A percentile compares a stretch with the other conserved stretches of the same genome.
These are phyloP conservation scores for Paramormyrops hopkinsi DNA, from an alignment of 2,797 vertebrate species.

Conservation along the genomic window DNA sequence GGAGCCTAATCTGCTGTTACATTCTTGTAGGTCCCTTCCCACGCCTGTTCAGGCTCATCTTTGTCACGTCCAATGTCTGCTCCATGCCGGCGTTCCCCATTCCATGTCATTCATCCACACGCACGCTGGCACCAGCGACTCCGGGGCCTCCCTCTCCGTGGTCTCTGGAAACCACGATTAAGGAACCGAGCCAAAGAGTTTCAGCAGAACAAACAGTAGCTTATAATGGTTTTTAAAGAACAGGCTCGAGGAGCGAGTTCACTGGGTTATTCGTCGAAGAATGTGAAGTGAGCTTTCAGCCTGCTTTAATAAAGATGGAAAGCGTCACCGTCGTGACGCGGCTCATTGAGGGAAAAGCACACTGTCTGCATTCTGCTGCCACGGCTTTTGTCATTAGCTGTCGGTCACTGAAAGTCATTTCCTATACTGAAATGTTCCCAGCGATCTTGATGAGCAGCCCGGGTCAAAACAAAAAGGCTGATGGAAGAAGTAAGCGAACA, in stretches of 20 bases:
- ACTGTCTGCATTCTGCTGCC: not conserved
- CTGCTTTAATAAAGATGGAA: not conserved
- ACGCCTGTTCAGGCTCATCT: not conserved
- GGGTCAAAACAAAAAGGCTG: not conserved
- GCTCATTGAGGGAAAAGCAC: not conserved
- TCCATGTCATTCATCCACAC: not conserved
- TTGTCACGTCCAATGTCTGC: not conserved
- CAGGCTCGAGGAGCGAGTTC: not conserved
- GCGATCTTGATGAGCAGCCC: not conserved
- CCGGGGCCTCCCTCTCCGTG: not conserved
- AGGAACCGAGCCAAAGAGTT: not conserved
- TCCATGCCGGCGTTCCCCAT: not conserved
- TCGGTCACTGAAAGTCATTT: not conserved
- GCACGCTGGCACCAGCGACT: not conserved
- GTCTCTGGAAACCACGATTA: not conserved
- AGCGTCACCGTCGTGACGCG: not conserved
- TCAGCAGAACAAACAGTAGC: not conserved
- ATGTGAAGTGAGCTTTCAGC: not conserved
- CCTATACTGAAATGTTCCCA: not conserved
- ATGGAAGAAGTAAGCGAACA: not conserved
- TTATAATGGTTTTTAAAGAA: conserved; percentile 7
- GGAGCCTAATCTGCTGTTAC: not conserved
- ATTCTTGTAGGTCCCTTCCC: not conserved
- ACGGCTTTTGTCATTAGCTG: not conserved
- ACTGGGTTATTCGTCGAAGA: not conserved